These are phyloP conservation scores for Cathartes aura DNA, from an alignment of 2,113 vertebrate species.

Conservation along the genomic window DNA sequence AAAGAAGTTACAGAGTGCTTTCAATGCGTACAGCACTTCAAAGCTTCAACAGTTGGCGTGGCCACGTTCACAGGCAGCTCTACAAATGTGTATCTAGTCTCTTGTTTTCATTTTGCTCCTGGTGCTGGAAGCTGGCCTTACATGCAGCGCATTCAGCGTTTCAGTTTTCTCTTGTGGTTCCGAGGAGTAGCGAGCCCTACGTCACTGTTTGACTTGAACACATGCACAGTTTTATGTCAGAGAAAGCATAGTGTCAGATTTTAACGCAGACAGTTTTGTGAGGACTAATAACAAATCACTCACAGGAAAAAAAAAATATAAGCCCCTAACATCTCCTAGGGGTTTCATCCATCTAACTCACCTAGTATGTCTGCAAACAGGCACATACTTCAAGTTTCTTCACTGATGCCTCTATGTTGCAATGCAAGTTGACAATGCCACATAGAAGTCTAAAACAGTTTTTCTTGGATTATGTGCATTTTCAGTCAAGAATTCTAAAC, in stretches of 20 bases:
- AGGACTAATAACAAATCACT: not conserved
- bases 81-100: accelerated
- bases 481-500: not conserved
- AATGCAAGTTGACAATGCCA: not conserved
- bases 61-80: not conserved
- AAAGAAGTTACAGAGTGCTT: not conserved
- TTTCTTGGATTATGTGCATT: not conserved
- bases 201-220: not conserved
- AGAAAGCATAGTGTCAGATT: not conserved
- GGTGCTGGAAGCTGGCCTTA: not conserved
- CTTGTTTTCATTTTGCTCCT: not conserved
- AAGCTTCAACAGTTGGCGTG: not conserved
- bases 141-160: not conserved
- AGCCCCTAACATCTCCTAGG: not conserved
- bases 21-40: not conserved
- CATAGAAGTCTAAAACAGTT: not conserved
- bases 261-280: not conserved
- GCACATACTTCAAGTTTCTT: not conserved
- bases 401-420: not conserved
- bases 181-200: not conserved
- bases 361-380: too few species aligned
- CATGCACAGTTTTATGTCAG: not conserved
- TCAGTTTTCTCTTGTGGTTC: not conserved
- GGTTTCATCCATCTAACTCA: not conserved
- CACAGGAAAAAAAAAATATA: too few species aligned